Base-by-base conservation (phyloP, 1,140 invertebrate genomes). In the Cepaea nemoralis region DNA sequence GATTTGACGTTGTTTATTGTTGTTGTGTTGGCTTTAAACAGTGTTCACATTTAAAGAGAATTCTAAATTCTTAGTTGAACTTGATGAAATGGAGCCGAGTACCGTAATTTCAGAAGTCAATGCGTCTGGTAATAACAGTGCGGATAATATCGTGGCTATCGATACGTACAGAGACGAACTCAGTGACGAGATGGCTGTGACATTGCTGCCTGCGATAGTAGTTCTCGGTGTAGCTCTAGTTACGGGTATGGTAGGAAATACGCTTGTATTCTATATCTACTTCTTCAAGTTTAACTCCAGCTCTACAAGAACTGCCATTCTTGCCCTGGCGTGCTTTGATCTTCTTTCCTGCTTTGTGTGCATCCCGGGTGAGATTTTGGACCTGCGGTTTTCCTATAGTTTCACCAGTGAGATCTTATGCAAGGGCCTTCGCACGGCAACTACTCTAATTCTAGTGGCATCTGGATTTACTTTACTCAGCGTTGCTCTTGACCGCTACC, bases 401-500 rank as follows among this genome's bases (percentile, higher is more conserved):
- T 90, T 87, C 77, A 48, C 71, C 35, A 75, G 77, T 16, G 79
- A 77, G 6, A 67, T 71, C 16, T 12, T 87, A 1, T 90, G 89
- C 71, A 85, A 87, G 77, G 37, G 85, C 8, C 82, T 86, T n/a
- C 80, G 89, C 19, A 80, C 85, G n/a, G 33, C 85, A 8, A 83
- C 87, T 39, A 86, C 85, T 59, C 55, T 83, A 19, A 45, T 84
- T 0, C 77, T 85, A 12, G 48, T 89, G 35, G 79, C 86, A 0
- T 86, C 88, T 1, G 87, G 89, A 14, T 83, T 90, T 70, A 86
- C 85, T 22, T 81, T 88, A 22, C 74, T 88, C 10, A 83, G 84
- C 6, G 84, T 90, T 31, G 86, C 86, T 0, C 80, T 87, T 35
- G 89, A 90, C 67, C 78, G 88, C 50, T 88, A 87, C 75, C 42